Percentiles rank a stretch among this genome's conserved stretches.
phyloP scores from a whole-genome alignment of 2,113 vertebrate species.

The Aphyosemion australe region DNA sequence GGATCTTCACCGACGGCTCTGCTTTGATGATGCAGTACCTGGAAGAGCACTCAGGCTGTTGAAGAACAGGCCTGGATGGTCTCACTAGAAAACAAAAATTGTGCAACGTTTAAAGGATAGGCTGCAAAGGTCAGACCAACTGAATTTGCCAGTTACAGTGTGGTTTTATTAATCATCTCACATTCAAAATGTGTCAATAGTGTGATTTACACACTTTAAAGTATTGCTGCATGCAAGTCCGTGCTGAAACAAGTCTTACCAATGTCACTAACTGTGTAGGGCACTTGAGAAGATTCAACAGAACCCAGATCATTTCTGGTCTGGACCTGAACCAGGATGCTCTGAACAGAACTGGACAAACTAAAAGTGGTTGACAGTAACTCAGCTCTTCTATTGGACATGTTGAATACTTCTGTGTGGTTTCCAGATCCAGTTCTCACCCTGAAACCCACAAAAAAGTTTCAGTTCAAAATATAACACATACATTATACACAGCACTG shows the following conservation, averaged over 20 bases:
- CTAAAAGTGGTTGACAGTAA: constrained; percentile 19
- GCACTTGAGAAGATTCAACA: constrained; percentile 17
- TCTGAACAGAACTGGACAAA: constrained; percentile 26
- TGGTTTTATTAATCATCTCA: too few species aligned
- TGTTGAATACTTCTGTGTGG: neutral
- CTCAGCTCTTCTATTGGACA: constrained; percentile 7
- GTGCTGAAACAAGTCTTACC: constrained; percentile 49
- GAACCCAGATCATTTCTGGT: constrained; percentile 62
- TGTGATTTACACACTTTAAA: too few species aligned
- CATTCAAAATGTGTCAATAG: too few species aligned
- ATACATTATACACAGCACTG: too few species aligned
- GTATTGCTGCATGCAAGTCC: too few species aligned
- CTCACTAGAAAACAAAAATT: constrained; percentile 41
- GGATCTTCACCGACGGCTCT: neutral
- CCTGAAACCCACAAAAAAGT: constrained; percentile 60
- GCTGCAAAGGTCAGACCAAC: too few species aligned
- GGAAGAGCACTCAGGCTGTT: constrained; percentile 47
- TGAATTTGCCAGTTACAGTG: too few species aligned
- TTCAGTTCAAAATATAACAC: neutral
- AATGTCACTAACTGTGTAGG: constrained; percentile 69
- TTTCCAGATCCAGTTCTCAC: constrained; percentile 28
- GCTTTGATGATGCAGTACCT: constrained; percentile 46
- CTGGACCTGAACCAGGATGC: constrained; percentile 58
- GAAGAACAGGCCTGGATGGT: constrained; percentile 49
- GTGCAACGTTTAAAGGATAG: neutral